Conservation (phyloP, 2,797 vertebrate species). For the Podarcis siculus region DNA sequence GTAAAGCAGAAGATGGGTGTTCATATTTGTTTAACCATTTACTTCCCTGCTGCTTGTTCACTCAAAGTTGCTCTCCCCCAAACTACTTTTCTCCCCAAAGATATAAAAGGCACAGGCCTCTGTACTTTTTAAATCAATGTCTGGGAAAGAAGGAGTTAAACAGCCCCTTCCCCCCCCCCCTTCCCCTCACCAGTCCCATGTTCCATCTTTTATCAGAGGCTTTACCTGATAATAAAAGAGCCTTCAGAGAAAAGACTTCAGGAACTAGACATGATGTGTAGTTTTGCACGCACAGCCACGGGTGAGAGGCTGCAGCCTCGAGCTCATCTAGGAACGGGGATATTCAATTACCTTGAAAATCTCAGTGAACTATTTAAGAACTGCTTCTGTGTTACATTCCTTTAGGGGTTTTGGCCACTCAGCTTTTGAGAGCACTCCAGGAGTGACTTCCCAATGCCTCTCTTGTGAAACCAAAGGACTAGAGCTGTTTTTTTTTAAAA, state of each 20-base stretch:
- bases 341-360: conserved; percentile 12
- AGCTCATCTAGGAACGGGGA: not conserved
- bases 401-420: not conserved
- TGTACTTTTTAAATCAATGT: not conserved
- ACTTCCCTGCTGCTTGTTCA: not conserved
- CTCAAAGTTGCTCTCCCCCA: not conserved
- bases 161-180: not conserved
- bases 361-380: conserved; percentile 35
- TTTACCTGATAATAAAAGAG: not conserved
- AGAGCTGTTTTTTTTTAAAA: not conserved
- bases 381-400: conserved; percentile 2
- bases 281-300: not conserved
- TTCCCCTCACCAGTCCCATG: not conserved
- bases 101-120: not conserved
- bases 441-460: not conserved
- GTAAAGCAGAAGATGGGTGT: not conserved
- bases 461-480: not conserved
- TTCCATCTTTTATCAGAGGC: not conserved
- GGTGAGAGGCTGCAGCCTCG: not conserved
- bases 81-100: not conserved
- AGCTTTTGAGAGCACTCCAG: not conserved
- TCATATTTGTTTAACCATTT: not conserved
- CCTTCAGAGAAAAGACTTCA: not conserved
- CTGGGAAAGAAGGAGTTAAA: not conserved
- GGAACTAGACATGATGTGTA: not conserved